Evolutionary conservation across 2,888 invertebrate species (phyloP), one percentile per base, ranked within the genome.

Genomic region (Gandaritis pyraliata): DNA sequence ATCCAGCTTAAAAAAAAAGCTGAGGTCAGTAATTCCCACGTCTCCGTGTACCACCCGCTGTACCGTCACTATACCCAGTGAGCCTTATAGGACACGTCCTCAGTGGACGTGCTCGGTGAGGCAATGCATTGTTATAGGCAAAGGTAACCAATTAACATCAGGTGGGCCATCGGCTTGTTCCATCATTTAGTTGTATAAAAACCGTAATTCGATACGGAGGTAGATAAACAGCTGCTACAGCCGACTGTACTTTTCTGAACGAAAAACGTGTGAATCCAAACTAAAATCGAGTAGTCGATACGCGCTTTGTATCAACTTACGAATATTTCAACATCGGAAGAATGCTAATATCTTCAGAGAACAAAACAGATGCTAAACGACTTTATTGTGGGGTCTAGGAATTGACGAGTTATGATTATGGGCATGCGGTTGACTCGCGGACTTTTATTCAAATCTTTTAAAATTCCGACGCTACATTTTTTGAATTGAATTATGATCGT

Each of bases 191-290:
- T 29, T n/a, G n/a, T n/a, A n/a, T n/a, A n/a, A n/a, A n/a, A n/a
- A 10, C 8, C 8, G 33, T 33, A 33, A 8, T 10, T 0, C 10
- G 10, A 11, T 33, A 33, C 33, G 33, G 1, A 33, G 10, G 33
- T 33, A 33, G 4, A 8, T 33, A 33, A 8, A 33, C 23, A 23
- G 1, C 23, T 23, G 23, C 23, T 12, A 12, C 8, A 16, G 47
- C 36, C 45, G 50, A 61, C 51, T 41, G 56, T 56, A 51, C 61
- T 39, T 43, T 29, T 33, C 12, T 46, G 41, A 47, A 36, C 53
- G 51, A 33, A 41, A 29, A 63, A 41, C 45, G 49, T 54, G 62
- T 63, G 56, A 58, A 63, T 58, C 38, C n/a, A 41, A 62, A 58
- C 16, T 13, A 41, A 29, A 50, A 47, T 23, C 58, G 18, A 54